Percentiles rank a stretch among this genome's conserved stretches.
Evolutionary conservation across 1,140 invertebrate species (phyloP).

Genomic region (Listronotus oregonensis): DNA sequence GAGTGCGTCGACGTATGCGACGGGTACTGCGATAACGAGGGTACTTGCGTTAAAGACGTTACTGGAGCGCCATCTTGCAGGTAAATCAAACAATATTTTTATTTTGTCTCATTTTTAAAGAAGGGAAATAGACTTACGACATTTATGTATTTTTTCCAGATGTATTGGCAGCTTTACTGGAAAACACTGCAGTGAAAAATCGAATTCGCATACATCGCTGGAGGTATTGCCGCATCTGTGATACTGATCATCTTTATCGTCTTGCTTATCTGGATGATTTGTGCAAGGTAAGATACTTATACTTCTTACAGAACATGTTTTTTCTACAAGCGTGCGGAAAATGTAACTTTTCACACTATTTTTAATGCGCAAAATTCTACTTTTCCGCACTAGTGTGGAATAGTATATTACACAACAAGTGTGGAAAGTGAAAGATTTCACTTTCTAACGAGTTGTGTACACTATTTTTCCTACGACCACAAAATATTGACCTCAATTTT

Average conservation of each 20-base stretch:
- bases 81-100: too few species aligned
- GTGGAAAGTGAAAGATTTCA: too few species aligned
- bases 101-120: too few species aligned
- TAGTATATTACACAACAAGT: too few species aligned
- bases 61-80: slow-evolving; percentile 79
- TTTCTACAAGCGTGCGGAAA: too few species aligned
- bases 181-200: slow-evolving; percentile 87
- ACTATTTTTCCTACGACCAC: too few species aligned
- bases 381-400: too few species aligned
- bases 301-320: background rate
- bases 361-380: too few species aligned
- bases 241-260: slow-evolving; percentile 91
- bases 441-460: too few species aligned
- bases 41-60: slow-evolving; percentile 85
- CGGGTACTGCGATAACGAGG: slow-evolving; percentile 89
- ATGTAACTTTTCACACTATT: too few species aligned
- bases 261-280: slow-evolving; percentile 96
- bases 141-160: slow-evolving; percentile 57
- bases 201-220: slow-evolving; percentile 94
- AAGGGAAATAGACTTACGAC: too few species aligned
- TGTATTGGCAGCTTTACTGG: slow-evolving; percentile 92
- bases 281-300: slow-evolving; percentile 71
- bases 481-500: too few species aligned
- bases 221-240: slow-evolving; percentile 88
- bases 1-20: slow-evolving; percentile 85